phyloP scores from a whole-genome alignment of 2,797 vertebrate species.

The Simalia tracyae region DNA sequence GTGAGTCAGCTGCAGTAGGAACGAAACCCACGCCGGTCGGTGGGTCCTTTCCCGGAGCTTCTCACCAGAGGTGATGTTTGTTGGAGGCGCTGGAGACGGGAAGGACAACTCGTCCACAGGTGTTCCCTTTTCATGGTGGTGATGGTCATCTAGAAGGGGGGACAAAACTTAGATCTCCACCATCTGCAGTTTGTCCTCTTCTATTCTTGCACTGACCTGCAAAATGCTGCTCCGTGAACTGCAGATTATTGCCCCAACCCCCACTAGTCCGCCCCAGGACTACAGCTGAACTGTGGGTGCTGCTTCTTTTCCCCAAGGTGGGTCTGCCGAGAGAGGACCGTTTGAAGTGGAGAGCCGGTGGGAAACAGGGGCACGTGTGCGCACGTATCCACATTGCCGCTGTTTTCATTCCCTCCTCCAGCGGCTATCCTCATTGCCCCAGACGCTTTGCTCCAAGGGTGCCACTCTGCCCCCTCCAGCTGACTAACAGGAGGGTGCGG shows the following conservation, averaged over 20 bases:
- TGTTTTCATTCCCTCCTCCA: background rate
- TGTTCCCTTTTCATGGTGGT: accelerated
- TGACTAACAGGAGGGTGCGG: background rate
- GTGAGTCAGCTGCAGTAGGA: no score
- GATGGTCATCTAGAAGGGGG: background rate
- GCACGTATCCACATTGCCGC: background rate
- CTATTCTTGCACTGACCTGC: background rate
- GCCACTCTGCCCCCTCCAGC: background rate
- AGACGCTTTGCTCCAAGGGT: background rate
- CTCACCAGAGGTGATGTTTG: background rate
- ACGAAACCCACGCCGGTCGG: no score
- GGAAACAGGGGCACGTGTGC: background rate
- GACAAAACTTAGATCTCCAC: background rate
- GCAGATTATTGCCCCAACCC: background rate
- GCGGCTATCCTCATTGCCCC: background rate
- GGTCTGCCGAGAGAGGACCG: background rate
- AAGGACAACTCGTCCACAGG: background rate
- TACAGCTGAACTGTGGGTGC: no score
- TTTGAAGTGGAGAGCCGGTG: background rate
- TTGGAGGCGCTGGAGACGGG: background rate
- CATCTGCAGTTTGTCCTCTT: no score
- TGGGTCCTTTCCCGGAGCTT: background rate
- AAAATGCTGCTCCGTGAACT: background rate
- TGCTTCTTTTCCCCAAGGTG: background rate
- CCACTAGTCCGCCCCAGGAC: background rate